Evolutionary conservation across 2,797 vertebrate genomes (phyloP).

Genomic region (Syngnathus rostellatus): DNA sequence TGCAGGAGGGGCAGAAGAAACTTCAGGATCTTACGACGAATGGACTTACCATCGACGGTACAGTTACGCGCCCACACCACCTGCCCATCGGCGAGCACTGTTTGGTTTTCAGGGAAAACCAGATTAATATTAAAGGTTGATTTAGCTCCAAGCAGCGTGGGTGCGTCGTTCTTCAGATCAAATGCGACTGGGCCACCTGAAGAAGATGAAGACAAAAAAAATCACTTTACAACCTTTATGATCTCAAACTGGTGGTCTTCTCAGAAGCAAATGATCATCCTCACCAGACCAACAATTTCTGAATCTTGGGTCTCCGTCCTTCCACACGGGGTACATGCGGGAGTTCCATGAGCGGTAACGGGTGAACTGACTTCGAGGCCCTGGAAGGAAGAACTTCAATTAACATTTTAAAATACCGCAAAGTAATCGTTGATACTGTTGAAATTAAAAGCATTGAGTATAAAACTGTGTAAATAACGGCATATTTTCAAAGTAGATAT

Average conservation of each 20-base stretch:
- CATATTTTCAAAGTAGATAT: neutral
- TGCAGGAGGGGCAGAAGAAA: neutral
- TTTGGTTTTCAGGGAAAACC: conserved; percentile 80
- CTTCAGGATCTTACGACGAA: neutral
- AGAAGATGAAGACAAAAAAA: conserved; percentile 7
- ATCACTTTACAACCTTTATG: neutral
- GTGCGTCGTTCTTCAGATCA: conserved; percentile 79
- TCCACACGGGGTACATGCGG: conserved; percentile 80
- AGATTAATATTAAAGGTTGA: conserved; percentile 79
- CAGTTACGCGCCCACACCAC: conserved; percentile 80
- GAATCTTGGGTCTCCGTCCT: conserved; percentile 63
- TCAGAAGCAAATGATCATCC: conserved; percentile 8
- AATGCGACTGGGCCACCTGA: conserved; percentile 82
- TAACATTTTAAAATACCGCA: neutral
- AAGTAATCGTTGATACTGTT: neutral
- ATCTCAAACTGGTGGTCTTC: neutral
- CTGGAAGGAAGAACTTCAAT: conserved; percentile 42
- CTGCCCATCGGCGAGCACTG: conserved; percentile 70
- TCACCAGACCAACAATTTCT: conserved; percentile 82
- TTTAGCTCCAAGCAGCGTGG: conserved; percentile 80
- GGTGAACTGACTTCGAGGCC: conserved; percentile 62
- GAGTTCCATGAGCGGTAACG: conserved; percentile 76
- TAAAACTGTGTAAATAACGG: neutral
- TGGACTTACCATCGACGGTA: conserved; percentile 54
- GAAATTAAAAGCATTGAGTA: neutral